Percentiles rank a stretch among this genome's conserved stretches.
Evolutionary conservation across 2,797 vertebrate genomes (phyloP).

Genomic region (Molossus alvarezi): DNA sequence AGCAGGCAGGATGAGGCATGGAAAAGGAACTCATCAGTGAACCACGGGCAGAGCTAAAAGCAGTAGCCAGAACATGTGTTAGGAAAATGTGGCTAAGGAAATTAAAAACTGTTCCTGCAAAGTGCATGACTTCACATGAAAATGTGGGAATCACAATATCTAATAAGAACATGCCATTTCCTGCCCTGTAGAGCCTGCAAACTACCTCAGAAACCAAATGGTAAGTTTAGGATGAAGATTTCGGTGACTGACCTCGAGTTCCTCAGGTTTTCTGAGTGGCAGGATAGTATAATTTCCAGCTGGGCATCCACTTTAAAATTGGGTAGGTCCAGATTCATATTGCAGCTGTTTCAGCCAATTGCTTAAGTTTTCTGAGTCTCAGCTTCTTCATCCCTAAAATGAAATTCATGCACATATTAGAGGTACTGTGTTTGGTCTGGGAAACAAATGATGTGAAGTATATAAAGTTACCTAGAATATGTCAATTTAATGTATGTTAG

Average conservation of each 20-base stretch:
- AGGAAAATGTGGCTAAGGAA: neutral
- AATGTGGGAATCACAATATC: neutral
- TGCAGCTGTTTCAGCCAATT: slow-evolving; percentile 17
- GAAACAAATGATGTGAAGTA: neutral
- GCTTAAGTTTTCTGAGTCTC: neutral
- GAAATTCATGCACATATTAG: neutral
- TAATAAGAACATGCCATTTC: neutral
- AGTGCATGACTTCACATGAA: neutral
- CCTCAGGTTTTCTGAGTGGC: neutral
- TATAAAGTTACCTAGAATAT: neutral
- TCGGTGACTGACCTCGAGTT: neutral
- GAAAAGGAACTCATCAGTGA: neutral
- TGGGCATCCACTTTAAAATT: neutral
- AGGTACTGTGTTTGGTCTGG: neutral
- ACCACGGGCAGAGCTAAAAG: neutral
- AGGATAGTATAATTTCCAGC: neutral
- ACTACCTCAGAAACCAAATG: neutral
- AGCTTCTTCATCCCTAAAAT: neutral
- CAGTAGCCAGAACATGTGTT: neutral
- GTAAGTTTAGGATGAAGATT: neutral
- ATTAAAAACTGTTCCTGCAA: neutral
- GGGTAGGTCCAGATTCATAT: neutral
- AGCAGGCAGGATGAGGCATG: neutral
- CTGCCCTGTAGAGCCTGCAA: neutral
- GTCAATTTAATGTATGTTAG: neutral